Evolutionary conservation across 92 coral and sea anemone genomes (phyloP), one percentile per base, ranked within the genome.

Genomic region (Heliopora coerulea): DNA sequence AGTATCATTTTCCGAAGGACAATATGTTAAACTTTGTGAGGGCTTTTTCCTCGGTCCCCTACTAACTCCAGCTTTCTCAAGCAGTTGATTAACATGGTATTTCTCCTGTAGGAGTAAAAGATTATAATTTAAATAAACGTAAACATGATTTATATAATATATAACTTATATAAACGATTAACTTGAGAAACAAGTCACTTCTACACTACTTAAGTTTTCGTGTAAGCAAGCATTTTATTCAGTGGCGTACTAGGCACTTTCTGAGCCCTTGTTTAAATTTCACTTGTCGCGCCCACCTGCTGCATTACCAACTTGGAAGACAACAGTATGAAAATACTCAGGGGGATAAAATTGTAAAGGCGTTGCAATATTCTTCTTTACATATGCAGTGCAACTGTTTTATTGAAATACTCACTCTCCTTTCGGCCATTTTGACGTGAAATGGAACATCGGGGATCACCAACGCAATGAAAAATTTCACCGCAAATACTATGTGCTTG

Each of bases 391-490:
- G 42, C 42, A 37, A 37, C 42, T 4, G 12, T 37, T 37, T 37
- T 37, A 4, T 78, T 23, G 11, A 37, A 37, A 26, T 12, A 67
- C 88, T 44, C 82, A 92, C 97, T 91, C 89, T 87, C 56, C 92
- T 72, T 65, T 89, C 87, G 8, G 97, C 96, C 85, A 85, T 80
- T 61, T 78, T 82, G 33, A 91, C 91, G 52, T 91, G 86, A 13
- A 83, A 86, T 17, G 97, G 97, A 9, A 79, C 84, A 59, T 92
- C 97, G 7, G 96, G 97, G 62, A 92, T 92, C 56, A 92, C 84
- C 84, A 86, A 79, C 1, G 96, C 92, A 26, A 92, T 92, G 54
- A 92, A 63, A 81, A 87, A 92, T 75, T 92, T 92, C 66, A 92
- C 69, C 13, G 96, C 80, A 65, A 92, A 86, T 76, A 92, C 96